A percentile compares a stretch with the other conserved stretches of the same genome.
These are phyloP conservation scores for Muscicapa comitata DNA, from an alignment of 2,797 vertebrate genomes.

Conservation along the genomic window DNA sequence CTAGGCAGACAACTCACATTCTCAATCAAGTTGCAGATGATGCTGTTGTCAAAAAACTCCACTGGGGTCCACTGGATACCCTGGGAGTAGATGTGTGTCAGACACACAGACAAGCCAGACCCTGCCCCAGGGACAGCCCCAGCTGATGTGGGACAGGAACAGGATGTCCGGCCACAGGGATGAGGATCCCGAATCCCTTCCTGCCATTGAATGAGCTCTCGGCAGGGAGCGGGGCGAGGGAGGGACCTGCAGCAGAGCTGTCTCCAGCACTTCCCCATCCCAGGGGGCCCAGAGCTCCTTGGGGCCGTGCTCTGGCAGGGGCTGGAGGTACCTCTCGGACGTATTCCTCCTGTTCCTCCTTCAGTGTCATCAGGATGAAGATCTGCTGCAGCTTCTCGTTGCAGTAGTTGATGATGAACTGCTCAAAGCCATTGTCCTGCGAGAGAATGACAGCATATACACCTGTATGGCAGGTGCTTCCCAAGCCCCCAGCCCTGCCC, in stretches of 20 bases:
- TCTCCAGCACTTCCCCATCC: background rate
- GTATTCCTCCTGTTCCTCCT: slow-evolving; percentile 81
- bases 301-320: fast-evolving
- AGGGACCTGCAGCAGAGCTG: fast-evolving
- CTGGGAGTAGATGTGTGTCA: slow-evolving; percentile 29
- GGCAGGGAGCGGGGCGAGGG: background rate
- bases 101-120: fast-evolving
- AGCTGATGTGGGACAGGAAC: background rate
- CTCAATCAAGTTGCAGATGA: slow-evolving; percentile 81
- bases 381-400: slow-evolving; percentile 83
- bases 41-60: slow-evolving; percentile 77
- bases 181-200: background rate
- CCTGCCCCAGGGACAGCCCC: background rate
- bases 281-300: fast-evolving
- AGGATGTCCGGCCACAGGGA: background rate
- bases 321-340: slow-evolving; percentile 69
- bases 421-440: slow-evolving; percentile 80
- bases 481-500: fast-evolving
- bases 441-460: background rate
- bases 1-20: slow-evolving; percentile 64
- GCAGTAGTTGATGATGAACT: slow-evolving; percentile 84
- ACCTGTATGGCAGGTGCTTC: fast-evolving
- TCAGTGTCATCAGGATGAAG: slow-evolving; percentile 79
- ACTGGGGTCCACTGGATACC: slow-evolving; percentile 76
- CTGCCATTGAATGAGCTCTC: slow-evolving; percentile 36